A percentile compares a stretch with the other conserved stretches of the same genome.
These are phyloP conservation scores for Teleopsis dalmanni DNA, from an alignment of 1,140 invertebrate genomes.

Conservation along the genomic window DNA sequence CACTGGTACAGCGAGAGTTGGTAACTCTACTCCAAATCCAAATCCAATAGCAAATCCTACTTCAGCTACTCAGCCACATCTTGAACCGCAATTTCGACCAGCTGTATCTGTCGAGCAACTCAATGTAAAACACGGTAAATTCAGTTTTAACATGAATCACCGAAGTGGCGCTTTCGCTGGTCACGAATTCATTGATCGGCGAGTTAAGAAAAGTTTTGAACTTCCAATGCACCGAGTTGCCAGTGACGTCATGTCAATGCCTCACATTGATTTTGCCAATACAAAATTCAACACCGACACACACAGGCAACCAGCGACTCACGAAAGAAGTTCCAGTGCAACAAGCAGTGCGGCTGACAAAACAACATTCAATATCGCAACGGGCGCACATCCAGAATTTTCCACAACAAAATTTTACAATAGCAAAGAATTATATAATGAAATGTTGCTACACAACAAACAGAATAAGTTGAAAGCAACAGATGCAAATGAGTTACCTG, in stretches of 20 bases:
- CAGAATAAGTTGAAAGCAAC: constrained; percentile 5
- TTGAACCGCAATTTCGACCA: neutral
- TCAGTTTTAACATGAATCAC: neutral
- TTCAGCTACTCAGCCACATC: neutral
- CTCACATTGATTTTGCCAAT: constrained; percentile 39
- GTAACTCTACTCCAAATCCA: neutral
- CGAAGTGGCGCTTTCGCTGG: neutral
- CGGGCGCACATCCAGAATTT: constrained; percentile 32
- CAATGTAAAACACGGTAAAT: neutral
- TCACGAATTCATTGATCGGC: constrained; percentile 29
- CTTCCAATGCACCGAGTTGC: constrained; percentile 30
- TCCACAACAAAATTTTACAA: constrained; percentile 44
- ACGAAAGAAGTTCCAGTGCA: neutral
- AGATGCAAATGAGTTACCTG: neutral
- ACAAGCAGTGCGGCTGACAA: neutral
- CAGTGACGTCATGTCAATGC: constrained; percentile 28
- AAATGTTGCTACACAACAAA: constrained; percentile 37
- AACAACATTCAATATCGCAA: neutral
- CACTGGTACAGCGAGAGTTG: neutral
- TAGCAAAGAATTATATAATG: constrained; percentile 42
- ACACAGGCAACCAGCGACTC: neutral
- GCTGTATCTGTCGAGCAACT: too few relatives aligned
- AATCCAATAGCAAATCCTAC: constrained; percentile 1
- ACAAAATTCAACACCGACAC: constrained; percentile 38
- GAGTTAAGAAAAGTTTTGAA: constrained; percentile 41